Evolutionary conservation across 2,797 vertebrate genomes (phyloP), one percentile per base, ranked within the genome.

Genomic region (Menidia menidia): DNA sequence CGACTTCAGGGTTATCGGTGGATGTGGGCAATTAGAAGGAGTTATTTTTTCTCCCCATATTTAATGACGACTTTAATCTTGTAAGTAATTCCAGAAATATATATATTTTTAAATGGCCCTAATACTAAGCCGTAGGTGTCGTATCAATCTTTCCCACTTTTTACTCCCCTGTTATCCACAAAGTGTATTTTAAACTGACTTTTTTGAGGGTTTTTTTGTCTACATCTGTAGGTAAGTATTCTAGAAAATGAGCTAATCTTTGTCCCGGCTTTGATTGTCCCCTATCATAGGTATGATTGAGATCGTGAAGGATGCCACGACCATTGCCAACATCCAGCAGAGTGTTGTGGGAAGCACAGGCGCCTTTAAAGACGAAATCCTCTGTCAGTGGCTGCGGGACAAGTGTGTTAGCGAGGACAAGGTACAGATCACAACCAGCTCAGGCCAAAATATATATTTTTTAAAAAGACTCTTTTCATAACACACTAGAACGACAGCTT

Each of bases 311-410:
- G 97, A 99, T 5, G 98, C 98, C 78, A 97, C 95, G 18, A 99
- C 98, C 31, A 99, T 99, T 25, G 98, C 98, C 41, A 98, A 98
- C 93, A 99, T 99, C 86, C 98, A 99, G 31, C 97, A 99, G 87
- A 99, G 98, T 39, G 98, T 97, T 0, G 96, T 98, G 47, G 97
- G 98, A 44, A 99, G 98, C 84, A 99, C 97, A 0, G 98, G 98
- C 0, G 98, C 97, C 0, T 99, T 99, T 89, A 99, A 99, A 84
- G 98, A 99, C 35, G 98, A 99, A 88, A 96, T 99, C 81, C 90
- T 99, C 31, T 94, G 92, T 78, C 97, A 99, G 80, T 99, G 98
- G 97, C 95, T 99, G 6, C 94, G 94, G 78, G 98, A 99, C 73
- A 98, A 95, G 82, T 99, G 97, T 71, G 90, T 96, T 54, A 95